phyloP scores from a whole-genome alignment of 2,797 vertebrate genomes.

The Fringilla coelebs region DNA sequence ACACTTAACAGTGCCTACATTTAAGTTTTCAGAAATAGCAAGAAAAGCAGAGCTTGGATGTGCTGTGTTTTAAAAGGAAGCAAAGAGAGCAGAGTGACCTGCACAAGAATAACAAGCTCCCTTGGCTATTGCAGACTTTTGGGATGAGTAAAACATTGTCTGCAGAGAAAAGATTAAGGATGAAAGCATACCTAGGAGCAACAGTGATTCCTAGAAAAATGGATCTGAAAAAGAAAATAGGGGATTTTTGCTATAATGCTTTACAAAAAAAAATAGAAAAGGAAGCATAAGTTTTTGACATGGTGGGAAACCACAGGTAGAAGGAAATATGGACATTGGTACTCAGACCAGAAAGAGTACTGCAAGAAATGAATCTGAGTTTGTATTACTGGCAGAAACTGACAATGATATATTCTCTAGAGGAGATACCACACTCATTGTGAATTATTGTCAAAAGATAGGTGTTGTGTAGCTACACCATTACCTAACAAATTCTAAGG shows the following conservation, averaged over 20 bases:
- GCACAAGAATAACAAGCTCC: conserved; percentile 24
- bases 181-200: neutral
- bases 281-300: neutral
- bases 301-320: neutral
- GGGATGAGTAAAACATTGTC: neutral
- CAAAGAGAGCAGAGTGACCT: conserved; percentile 10
- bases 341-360: neutral
- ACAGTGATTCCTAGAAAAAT: neutral
- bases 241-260: neutral
- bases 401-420: neutral
- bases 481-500: neutral
- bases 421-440: neutral
- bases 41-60: neutral
- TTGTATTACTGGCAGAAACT: neutral
- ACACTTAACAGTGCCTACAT: neutral
- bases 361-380: neutral
- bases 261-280: neutral
- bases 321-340: neutral
- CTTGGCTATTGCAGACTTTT: neutral
- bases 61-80: neutral
- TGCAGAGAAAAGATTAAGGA: neutral
- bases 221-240: neutral
- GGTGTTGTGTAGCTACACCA: neutral
- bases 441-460: neutral
- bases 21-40: neutral